Percentiles rank a stretch among this genome's conserved stretches.
phyloP scores from a whole-genome alignment of 2,113 vertebrate species.

The Buteo buteo region DNA sequence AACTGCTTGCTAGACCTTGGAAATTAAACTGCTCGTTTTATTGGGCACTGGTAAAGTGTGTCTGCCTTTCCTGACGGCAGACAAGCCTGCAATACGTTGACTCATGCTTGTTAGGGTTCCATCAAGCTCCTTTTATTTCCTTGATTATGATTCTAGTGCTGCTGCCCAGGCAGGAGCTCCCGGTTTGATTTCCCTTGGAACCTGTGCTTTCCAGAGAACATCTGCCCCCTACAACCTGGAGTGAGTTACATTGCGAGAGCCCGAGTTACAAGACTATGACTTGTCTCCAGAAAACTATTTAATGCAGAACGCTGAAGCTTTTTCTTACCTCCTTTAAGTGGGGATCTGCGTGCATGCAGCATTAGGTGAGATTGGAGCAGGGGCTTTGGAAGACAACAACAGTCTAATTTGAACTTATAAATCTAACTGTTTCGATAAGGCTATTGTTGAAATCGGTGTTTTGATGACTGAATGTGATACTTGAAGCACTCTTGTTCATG shows the following conservation, averaged over 20 bases:
- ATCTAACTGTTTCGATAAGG: neutral
- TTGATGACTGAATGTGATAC: neutral
- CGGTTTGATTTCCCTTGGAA: conserved; percentile 25
- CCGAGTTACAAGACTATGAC: neutral
- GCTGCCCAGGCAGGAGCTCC: neutral
- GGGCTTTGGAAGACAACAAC: neutral
- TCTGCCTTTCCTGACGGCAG: conserved; percentile 40
- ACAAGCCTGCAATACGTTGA: conserved; percentile 43
- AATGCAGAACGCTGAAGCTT: neutral
- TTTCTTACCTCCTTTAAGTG: neutral
- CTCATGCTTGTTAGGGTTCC: conserved; percentile 38
- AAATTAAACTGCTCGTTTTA: conserved; percentile 51
- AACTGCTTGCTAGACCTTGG: conserved; percentile 45
- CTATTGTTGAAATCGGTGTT: neutral
- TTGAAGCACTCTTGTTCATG: neutral
- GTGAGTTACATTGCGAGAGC: neutral
- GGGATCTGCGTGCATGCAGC: neutral
- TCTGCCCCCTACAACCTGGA: neutral
- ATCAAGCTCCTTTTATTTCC: conserved; percentile 45
- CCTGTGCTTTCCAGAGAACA: neutral
- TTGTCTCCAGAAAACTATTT: neutral
- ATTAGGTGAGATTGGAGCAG: neutral
- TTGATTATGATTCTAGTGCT: conserved; percentile 19
- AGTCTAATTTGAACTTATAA: neutral
- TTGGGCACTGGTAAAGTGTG: neutral